Evolutionary conservation across 30 jellyfish, hydroid and myxozoan species (phyloP).

Genomic region (Turritopsis rubra): DNA sequence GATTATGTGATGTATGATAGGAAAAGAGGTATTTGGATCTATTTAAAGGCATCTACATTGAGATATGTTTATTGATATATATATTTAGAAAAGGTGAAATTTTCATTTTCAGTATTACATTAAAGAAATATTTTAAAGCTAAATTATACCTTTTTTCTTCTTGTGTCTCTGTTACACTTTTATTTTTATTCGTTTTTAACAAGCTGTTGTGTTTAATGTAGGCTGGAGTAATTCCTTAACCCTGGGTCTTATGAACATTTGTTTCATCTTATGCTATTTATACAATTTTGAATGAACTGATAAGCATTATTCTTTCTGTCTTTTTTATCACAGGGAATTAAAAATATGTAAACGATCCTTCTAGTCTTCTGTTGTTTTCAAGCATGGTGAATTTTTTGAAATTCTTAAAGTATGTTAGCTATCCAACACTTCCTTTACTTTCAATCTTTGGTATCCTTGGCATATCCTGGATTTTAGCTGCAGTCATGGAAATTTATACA

Average conservation of each 20-base stretch:
- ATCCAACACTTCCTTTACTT: neutral
- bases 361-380: neutral
- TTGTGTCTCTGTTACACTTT: neutral
- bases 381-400: neutral
- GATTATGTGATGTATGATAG: neutral
- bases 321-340: no score
- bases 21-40: neutral
- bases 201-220: no score
- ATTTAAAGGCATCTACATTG: neutral
- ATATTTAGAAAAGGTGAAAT: neutral
- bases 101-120: neutral
- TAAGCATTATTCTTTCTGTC: no score
- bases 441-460: slow-evolving; percentile 17
- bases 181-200: neutral
- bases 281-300: no score
- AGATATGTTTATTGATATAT: neutral
- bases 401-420: neutral
- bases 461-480: slow-evolving; percentile 19
- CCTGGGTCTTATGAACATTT: neutral
- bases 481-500: slow-evolving; percentile 15
- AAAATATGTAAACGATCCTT: neutral
- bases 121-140: neutral
- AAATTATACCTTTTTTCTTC: neutral
- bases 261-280: neutral
- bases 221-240: neutral